Base-by-base conservation (phyloP, 2,113 vertebrate species). In the Gymnogyps californianus region DNA sequence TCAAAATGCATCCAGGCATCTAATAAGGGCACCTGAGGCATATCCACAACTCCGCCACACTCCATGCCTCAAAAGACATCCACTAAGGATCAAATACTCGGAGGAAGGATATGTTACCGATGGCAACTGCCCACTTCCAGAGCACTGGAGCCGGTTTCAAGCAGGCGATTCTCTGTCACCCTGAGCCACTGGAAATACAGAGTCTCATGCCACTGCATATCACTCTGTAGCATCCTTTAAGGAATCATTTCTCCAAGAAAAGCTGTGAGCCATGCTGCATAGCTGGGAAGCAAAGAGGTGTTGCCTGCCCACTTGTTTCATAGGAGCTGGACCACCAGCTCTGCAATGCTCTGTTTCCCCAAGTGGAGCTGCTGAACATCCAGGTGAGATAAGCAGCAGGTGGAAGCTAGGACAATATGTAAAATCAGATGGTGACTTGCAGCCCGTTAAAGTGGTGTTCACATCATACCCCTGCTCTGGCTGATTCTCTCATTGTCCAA, bases 1-100 rank as follows among this genome's bases (percentile, higher is more conserved):
- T 97, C 91, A 95, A 75, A 97, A 94, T 42, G 91, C 93, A 93
- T 47, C 87, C 94, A 95, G 91, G 94, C 94, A 96, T 95, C 89
- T 93, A 94, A 96, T 82, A 95, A 86, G 91, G 95, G 91, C 96
- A 97, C 94, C 95, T 96, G 96, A 97, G 87, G 89, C 82, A 87
- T 52, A 91, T 59, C 95, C 89, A 89, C 94, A 94, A 77, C 78
- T 77, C 81, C 1, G 18, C 84, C 91, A 93, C 71, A 40, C 87
- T 96, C 82, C 62, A 16, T 51, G 96, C 51, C 89, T 95, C 75
- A 65, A 72, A 77, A 94, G 91, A 76, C 57, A 79, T 91, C 77
- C 18, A 0, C 91, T 82, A 71, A 79, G 51, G 58, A 94, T 75
- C 7, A 3, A 89, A 85, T 94, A 61, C 51, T 66, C 8, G 0